These are phyloP conservation scores for Pseudomyrmex pallidus DNA, from an alignment of 1,140 invertebrate genomes.

Conservation along the genomic window DNA sequence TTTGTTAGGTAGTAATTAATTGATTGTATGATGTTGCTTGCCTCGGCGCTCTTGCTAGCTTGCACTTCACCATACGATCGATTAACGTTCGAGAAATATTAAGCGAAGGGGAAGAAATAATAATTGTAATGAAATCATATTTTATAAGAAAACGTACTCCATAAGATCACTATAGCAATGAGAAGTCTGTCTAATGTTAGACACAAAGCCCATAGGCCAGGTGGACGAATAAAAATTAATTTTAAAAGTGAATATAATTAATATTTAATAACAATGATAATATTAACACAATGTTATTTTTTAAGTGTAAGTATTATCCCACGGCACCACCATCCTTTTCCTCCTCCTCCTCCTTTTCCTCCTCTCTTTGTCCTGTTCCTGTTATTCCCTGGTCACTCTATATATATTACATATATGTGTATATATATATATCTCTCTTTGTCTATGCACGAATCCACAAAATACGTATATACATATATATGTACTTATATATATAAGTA, in stretches of 20 bases:
- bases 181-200: constrained; percentile 63
- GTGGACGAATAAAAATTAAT: constrained; percentile 67
- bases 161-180: constrained; percentile 64
- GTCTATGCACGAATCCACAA: constrained; percentile 68
- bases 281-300: constrained; percentile 78
- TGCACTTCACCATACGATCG: constrained; percentile 58
- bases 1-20: constrained; percentile 76
- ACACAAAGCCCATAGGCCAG: constrained; percentile 68
- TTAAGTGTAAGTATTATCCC: constrained; percentile 74
- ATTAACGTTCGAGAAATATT: constrained; percentile 70
- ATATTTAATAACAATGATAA: constrained; percentile 73
- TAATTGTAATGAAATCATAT: constrained; percentile 75
- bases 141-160: constrained; percentile 73
- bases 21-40: constrained; percentile 52
- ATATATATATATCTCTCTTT: neutral
- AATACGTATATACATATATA: constrained; percentile 70
- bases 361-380: constrained; percentile 26
- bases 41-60: constrained; percentile 37
- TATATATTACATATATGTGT: constrained; percentile 74
- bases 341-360: constrained; percentile 2
- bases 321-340: neutral
- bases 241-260: constrained; percentile 68
- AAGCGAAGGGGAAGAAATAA: constrained; percentile 68
- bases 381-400: constrained; percentile 12
- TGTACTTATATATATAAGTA: no score